A percentile compares a stretch with the other conserved stretches of the same genome.
These are phyloP conservation scores for Prinia subflava DNA, from an alignment of 2,113 vertebrate genomes.

Conservation along the genomic window DNA sequence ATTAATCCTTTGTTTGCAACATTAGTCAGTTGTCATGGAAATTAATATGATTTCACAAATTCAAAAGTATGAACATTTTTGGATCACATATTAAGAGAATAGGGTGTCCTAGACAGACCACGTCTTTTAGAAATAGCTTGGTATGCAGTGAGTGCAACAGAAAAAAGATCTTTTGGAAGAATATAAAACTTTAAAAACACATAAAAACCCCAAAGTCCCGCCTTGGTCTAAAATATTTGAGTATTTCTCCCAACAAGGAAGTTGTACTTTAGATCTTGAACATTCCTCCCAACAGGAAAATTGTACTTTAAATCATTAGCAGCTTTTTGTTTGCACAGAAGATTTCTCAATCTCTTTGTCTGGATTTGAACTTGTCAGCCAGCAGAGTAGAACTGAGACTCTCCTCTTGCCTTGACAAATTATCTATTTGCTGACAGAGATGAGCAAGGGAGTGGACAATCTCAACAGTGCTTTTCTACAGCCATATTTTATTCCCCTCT, in stretches of 20 bases:
- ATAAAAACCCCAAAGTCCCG: not conserved
- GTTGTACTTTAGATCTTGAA: not conserved
- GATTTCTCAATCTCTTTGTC: not conserved
- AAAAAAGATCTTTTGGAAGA: not conserved
- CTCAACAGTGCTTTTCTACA: not conserved
- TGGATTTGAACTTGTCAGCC: not conserved
- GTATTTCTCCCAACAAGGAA: not conserved
- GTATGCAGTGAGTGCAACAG: not conserved
- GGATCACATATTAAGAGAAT: not conserved
- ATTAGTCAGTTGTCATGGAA: slow-evolving; percentile 28
- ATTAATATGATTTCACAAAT: slow-evolving; percentile 16
- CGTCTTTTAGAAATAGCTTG: not conserved
- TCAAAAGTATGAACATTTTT: not conserved
- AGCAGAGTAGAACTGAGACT: not conserved
- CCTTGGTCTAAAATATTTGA: not conserved
- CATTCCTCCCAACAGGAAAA: not conserved
- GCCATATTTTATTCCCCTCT: not conserved
- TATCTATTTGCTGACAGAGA: not conserved
- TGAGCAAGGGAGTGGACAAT: slow-evolving; percentile 3
- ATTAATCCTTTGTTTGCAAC: slow-evolving; percentile 51
- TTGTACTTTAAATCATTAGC: not conserved
- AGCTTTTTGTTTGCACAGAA: not conserved
- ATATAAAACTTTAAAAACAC: not conserved
- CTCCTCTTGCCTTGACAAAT: not conserved
- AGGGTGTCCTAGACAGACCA: not conserved